These are phyloP conservation scores for Griposia aprilina DNA, from an alignment of 2,888 invertebrate genomes.

Conservation along the genomic window DNA sequence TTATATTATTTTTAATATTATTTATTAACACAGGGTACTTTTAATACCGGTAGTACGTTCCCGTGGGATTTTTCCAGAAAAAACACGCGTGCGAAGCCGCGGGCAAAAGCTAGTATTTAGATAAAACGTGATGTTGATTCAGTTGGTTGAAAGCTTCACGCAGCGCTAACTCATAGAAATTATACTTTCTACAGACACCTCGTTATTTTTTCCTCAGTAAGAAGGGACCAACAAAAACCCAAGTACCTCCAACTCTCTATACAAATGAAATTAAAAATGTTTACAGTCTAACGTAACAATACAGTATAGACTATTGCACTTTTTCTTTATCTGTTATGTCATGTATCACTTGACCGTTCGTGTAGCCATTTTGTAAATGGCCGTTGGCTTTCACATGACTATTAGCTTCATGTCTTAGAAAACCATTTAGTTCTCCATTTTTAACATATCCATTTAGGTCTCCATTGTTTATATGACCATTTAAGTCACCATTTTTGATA, in stretches of 20 bases:
- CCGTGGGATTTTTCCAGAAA: too few relatives aligned
- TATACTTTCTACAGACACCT: slow-evolving; percentile 60
- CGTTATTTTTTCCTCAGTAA: slow-evolving; percentile 45
- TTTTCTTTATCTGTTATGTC: slow-evolving; percentile 81
- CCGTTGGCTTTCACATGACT: slow-evolving; percentile 63
- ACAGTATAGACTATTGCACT: slow-evolving; percentile 77
- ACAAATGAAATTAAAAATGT: slow-evolving; percentile 59
- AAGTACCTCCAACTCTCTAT: slow-evolving; percentile 52
- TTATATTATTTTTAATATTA: too few relatives aligned
- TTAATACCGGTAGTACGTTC: too few relatives aligned
- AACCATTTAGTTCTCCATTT: slow-evolving; percentile 69
- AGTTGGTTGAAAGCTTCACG: slow-evolving; percentile 49
- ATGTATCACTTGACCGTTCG: slow-evolving; percentile 74
- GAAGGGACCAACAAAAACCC: slow-evolving; percentile 55
- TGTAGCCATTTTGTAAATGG: slow-evolving; percentile 73
- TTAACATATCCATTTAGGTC: slow-evolving; percentile 47
- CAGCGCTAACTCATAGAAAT: slow-evolving; percentile 55
- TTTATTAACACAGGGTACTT: too few relatives aligned
- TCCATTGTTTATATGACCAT: slow-evolving; percentile 64
- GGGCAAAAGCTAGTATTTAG: background rate
- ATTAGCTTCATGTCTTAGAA: slow-evolving; percentile 59
- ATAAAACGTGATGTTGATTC: slow-evolving; percentile 33
- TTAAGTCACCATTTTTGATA: slow-evolving; percentile 60
- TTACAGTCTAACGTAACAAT: slow-evolving; percentile 61
- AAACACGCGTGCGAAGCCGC: too few relatives aligned